Evolutionary conservation across 2,888 invertebrate genomes (phyloP), one percentile per base, ranked within the genome.

Genomic region (Itoplectis maculator): DNA sequence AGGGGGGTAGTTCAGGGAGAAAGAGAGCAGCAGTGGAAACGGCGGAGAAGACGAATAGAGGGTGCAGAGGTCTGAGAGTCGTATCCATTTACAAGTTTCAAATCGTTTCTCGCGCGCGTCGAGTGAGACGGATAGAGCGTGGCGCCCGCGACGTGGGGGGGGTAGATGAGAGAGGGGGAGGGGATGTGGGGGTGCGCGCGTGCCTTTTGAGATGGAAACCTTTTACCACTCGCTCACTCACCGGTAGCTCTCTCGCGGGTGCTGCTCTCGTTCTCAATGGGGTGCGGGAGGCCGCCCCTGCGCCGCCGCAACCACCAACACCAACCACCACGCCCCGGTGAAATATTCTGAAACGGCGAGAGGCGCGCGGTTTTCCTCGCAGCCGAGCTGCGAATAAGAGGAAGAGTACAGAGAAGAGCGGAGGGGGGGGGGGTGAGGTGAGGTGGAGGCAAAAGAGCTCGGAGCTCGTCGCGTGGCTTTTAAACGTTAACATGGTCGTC

Each of bases 71-170:
- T 88, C 87, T 87, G 86, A 79, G 76, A 89, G 86, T 87, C 85
- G 85, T 88, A 90, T 90, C 89, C 89, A 91, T 91, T 91, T 90
- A 88, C 89, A 88, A 89, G 89, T 91, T 91, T 88, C 86, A 88
- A 90, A 91, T 91, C 90, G 89, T 88, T 88, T 76, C 85, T 87
- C 61, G 86, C 75, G 86, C 75, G 70, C 59, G 29, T 29, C 79
- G 66, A 72, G 69, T 56, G 59, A 75, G 56, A 72, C 70, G 70
- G 45, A 75, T 79, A 82, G 47, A 74, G 54, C 72, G 72, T 35
- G 45, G 40, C 49, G 40, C 40, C 51, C 49, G 40, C 40, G 35
- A 66, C n/a, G n/a, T 40, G 51, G 29, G 56, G 29, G 45, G 66
- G 29, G n/a, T n/a, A n/a, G n/a, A n/a, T n/a, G n/a, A n/a, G n/a